These are phyloP conservation scores for Epicampocera succincta DNA, from an alignment of 2,888 invertebrate species.

Conservation along the genomic window DNA sequence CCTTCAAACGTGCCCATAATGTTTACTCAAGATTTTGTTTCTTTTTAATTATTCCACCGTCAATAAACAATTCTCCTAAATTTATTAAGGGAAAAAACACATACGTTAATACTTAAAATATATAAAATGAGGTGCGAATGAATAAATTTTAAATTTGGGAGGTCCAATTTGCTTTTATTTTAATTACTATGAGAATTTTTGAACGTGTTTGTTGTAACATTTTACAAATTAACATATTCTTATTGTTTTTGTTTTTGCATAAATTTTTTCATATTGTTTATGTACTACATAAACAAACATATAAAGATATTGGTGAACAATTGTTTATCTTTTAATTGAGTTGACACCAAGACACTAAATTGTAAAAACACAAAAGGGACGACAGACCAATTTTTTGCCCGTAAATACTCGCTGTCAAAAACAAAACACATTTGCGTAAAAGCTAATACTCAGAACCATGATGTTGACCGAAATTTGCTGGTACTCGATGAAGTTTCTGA, in stretches of 20 bases:
- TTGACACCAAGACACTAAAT: too few relatives aligned
- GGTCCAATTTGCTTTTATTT: slow-evolving; percentile 23
- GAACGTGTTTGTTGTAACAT: slow-evolving; percentile 44
- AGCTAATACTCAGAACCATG: too few relatives aligned
- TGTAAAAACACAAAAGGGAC: too few relatives aligned
- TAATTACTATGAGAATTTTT: slow-evolving; percentile 9
- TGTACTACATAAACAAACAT: not conserved
- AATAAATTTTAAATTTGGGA: slow-evolving; percentile 34
- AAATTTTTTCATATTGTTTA: slow-evolving; percentile 4
- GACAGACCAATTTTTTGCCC: too few relatives aligned
- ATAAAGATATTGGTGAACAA: too few relatives aligned
- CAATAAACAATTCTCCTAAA: slow-evolving; percentile 45
- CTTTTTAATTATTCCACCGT: slow-evolving; percentile 34
- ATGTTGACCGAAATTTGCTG: too few relatives aligned
- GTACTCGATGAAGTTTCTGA: too few relatives aligned
- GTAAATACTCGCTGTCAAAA: too few relatives aligned
- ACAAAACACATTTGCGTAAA: too few relatives aligned
- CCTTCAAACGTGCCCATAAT: not conserved
- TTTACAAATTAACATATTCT: slow-evolving; percentile 14
- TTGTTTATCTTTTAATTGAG: too few relatives aligned
- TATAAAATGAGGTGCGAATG: slow-evolving; percentile 60
- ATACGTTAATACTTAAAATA: slow-evolving; percentile 59
- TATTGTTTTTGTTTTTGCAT: not conserved
- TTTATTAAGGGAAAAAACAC: too few relatives aligned
- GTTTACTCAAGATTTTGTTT: slow-evolving; percentile 32